These are phyloP conservation scores for Pangasius djambal DNA, from an alignment of 2,797 vertebrate species.

Conservation along the genomic window DNA sequence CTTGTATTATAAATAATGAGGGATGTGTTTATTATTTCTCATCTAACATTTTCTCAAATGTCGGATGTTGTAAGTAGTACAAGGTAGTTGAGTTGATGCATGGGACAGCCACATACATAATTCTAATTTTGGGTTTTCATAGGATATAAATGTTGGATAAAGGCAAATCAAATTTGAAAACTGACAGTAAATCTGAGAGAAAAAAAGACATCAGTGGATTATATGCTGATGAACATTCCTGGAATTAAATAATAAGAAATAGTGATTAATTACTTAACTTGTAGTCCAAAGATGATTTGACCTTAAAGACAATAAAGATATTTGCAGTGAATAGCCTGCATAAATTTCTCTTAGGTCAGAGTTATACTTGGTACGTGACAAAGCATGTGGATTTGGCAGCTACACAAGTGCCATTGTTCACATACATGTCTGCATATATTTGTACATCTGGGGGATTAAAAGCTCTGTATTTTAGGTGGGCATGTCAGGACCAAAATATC, in stretches of 20 bases:
- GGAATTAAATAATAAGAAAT: neutral
- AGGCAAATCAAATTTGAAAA: neutral
- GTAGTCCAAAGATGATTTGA: neutral
- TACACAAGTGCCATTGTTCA: neutral
- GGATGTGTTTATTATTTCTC: conserved; percentile 58
- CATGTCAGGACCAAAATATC: neutral
- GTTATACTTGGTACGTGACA: neutral
- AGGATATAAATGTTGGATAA: neutral
- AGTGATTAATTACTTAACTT: neutral
- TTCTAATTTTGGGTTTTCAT: neutral
- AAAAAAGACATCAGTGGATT: neutral
- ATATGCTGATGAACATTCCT: neutral
- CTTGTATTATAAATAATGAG: conserved; percentile 73
- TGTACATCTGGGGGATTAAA: neutral
- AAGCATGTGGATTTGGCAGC: neutral
- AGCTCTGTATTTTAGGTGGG: neutral
- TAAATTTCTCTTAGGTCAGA: neutral
- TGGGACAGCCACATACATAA: neutral
- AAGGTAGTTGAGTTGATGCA: neutral
- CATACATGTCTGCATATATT: neutral
- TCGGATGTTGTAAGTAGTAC: conserved; percentile 13
- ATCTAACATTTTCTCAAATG: conserved; percentile 68
- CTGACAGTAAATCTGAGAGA: neutral
- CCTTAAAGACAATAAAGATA: neutral
- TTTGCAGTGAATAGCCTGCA: neutral